Percentiles rank a stretch among this genome's conserved stretches.
phyloP scores from a whole-genome alignment of 1,140 invertebrate genomes.

The Drosophila setifemur region DNA sequence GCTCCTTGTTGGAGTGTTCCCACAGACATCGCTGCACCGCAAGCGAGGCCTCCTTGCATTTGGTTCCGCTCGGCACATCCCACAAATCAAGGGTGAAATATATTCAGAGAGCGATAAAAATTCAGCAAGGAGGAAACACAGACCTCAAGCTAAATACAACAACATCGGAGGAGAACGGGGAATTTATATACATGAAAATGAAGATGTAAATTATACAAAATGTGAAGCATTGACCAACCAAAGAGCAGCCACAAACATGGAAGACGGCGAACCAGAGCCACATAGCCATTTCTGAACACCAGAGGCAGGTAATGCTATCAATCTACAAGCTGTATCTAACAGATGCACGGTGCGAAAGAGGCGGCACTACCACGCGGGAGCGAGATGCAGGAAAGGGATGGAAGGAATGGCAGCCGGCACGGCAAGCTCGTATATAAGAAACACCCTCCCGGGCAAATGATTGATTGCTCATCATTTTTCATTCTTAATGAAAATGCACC shows the following conservation, averaged over 20 bases:
- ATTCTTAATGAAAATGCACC: conserved; percentile 83
- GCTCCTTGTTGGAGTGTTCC: conserved; percentile 8
- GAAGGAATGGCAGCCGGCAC: conserved; percentile 28
- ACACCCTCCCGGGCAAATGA: conserved; percentile 81
- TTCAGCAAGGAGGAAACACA: conserved; percentile 17
- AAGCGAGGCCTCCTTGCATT: conserved; percentile 25
- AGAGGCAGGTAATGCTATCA: conserved; percentile 81
- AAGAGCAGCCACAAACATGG: conserved; percentile 41
- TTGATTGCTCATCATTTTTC: conserved; percentile 83
- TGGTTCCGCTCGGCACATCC: conserved; percentile 28
- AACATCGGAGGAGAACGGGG: conserved; percentile 24
- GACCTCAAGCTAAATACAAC: conserved; percentile 34
- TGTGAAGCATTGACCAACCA: conserved; percentile 68
- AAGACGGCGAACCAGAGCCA: conserved; percentile 24
- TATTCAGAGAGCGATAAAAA: conserved; percentile 64
- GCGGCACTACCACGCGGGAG: conserved; percentile 2
- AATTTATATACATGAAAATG: conserved; percentile 62
- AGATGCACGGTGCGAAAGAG: conserved; percentile 38
- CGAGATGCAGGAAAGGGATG: conserved; percentile 3
- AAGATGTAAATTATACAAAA: conserved; percentile 79
- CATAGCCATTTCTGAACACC: conserved; percentile 69
- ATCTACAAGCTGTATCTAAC: conserved; percentile 76
- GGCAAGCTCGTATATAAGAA: conserved; percentile 49
- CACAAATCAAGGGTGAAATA: conserved; percentile 78
- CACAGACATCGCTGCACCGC: conserved; percentile 5